phyloP scores from a whole-genome alignment of 2,797 vertebrate genomes.

The Lophotriccus pileatus region DNA sequence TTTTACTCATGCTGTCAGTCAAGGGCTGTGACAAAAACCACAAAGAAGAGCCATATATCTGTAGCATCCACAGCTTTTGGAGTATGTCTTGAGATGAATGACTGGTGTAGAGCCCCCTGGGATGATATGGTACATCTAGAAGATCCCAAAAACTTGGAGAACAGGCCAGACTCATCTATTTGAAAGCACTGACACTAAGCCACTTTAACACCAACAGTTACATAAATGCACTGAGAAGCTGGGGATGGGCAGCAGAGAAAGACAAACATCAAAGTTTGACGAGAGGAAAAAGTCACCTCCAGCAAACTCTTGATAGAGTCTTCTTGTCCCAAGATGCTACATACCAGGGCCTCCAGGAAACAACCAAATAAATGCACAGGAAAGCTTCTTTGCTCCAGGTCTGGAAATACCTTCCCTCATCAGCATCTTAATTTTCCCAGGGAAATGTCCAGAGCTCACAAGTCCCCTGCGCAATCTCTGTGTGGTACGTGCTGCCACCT shows the following conservation, averaged over 20 bases:
- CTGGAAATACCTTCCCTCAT: not conserved
- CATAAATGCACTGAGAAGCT: not conserved
- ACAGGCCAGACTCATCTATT: not conserved
- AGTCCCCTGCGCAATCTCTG: not conserved
- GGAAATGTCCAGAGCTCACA: not conserved
- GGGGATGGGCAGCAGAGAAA: not conserved
- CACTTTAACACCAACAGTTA: not conserved
- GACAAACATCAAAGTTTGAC: not conserved
- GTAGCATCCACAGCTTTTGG: not conserved
- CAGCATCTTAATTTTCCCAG: not conserved
- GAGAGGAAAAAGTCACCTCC: not conserved
- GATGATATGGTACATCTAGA: not conserved
- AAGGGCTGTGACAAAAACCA: not conserved
- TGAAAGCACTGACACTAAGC: not conserved
- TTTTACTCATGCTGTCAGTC: not conserved
- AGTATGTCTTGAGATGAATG: not conserved
- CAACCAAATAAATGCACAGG: not conserved
- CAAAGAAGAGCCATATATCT: not conserved
- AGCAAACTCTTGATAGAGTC: not conserved
- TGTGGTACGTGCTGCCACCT: fast-evolving
- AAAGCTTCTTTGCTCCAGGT: not conserved
- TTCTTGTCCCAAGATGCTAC: not conserved
- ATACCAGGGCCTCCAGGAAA: not conserved
- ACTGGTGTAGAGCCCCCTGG: not conserved
- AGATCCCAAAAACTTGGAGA: not conserved